Evolutionary conservation across 2,797 vertebrate species (phyloP).

Genomic region (Poliocrania exsul): DNA sequence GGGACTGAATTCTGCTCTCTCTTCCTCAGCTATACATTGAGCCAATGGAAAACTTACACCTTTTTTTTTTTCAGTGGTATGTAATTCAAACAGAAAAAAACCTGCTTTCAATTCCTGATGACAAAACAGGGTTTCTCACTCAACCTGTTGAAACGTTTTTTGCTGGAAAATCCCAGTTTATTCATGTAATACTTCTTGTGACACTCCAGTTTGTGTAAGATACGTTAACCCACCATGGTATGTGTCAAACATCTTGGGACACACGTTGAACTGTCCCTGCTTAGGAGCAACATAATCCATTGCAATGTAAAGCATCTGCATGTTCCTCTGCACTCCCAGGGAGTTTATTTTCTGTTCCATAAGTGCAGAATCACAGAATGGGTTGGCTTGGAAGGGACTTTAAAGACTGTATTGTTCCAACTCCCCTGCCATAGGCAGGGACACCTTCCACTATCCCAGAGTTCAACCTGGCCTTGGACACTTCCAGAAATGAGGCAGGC

Average conservation of each 20-base stretch:
- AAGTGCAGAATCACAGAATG: neutral
- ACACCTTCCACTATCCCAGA: neutral
- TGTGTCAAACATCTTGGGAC: neutral
- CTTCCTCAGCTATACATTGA: neutral
- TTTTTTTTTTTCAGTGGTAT: neutral
- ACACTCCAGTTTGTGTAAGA: conserved; percentile 32
- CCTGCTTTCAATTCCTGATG: neutral
- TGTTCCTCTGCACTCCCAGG: neutral
- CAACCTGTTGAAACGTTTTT: neutral
- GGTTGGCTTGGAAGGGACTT: neutral
- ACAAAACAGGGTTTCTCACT: neutral
- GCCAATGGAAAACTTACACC: neutral
- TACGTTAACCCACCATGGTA: neutral
- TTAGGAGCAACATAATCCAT: neutral
- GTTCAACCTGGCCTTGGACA: neutral
- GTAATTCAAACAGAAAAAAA: neutral
- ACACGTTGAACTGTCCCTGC: neutral
- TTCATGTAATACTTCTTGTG: conserved; percentile 23
- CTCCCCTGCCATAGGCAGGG: neutral
- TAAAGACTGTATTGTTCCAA: neutral
- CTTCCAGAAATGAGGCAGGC: neutral
- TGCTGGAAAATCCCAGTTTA: neutral
- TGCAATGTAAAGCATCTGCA: rapidly evolving
- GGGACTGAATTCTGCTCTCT: neutral
- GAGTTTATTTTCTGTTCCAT: neutral